A percentile compares a stretch with the other conserved stretches of the same genome.
phyloP scores from a whole-genome alignment of 2,113 vertebrate species.

The Oceanites oceanicus region DNA sequence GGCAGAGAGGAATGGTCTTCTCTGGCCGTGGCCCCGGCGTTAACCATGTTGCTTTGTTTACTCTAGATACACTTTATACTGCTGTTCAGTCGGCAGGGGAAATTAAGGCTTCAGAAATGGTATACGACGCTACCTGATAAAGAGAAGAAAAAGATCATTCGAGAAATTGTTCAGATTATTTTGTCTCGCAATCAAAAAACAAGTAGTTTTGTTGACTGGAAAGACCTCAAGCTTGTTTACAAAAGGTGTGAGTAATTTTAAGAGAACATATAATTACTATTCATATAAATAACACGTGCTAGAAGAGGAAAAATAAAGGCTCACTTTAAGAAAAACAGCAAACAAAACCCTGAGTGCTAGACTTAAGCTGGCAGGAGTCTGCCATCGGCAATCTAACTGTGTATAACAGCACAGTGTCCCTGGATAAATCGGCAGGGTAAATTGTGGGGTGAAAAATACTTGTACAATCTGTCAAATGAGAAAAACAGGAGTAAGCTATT shows the following conservation, averaged over 20 bases:
- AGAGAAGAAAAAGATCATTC: conserved; percentile 92
- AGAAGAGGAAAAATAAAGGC: neutral
- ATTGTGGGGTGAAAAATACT: neutral
- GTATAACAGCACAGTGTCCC: neutral
- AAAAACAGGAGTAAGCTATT: neutral
- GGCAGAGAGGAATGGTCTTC: neutral
- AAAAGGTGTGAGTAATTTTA: conserved; percentile 87
- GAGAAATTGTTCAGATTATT: conserved; percentile 90
- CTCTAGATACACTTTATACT: conserved; percentile 93
- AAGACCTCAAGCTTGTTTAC: conserved; percentile 96
- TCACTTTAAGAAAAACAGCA: neutral
- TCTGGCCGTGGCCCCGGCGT: neutral
- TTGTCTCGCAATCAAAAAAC: conserved; percentile 87
- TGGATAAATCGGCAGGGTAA: neutral
- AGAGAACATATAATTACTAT: neutral
- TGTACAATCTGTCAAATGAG: neutral
- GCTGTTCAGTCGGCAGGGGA: conserved; percentile 98
- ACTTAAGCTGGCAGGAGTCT: neutral
- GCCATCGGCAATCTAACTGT: neutral
- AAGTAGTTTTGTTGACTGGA: conserved; percentile 96
- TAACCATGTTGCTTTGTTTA: conserved; percentile 48
- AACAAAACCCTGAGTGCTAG: neutral
- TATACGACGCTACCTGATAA: conserved; percentile 89
- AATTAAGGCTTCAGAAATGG: conserved; percentile 96
- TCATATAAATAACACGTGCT: neutral